A percentile compares a stretch with the other conserved stretches of the same genome.
Conservation (phyloP, 1,140 invertebrate genomes). For the Lanistes nyassanus region DNA sequence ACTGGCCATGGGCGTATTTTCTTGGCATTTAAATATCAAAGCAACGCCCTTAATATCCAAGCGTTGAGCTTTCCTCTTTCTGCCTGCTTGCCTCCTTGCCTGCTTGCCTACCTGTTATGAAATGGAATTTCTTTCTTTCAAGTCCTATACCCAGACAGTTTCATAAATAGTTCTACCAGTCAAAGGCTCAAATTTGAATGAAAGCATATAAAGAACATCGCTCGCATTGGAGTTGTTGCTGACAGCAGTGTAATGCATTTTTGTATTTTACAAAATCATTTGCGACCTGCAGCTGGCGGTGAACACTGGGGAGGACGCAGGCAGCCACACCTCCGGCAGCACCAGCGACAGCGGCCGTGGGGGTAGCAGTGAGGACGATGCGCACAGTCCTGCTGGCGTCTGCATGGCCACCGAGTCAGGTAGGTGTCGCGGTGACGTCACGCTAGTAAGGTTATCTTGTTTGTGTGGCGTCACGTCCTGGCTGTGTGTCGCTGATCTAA, state of each 20-base stretch:
- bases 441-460: no score
- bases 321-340: slow-evolving; percentile 50
- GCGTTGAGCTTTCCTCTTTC: neutral
- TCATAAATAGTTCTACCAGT: no score
- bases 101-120: neutral
- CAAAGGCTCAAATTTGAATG: no score
- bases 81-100: neutral
- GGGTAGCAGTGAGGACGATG: slow-evolving; percentile 53
- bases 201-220: no score
- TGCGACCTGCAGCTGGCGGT: slow-evolving; percentile 21
- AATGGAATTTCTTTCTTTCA: no score
- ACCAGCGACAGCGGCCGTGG: slow-evolving; percentile 57
- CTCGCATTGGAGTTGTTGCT: no score
- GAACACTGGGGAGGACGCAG: slow-evolving; percentile 40
- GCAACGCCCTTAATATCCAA: no score
- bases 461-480: neutral
- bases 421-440: neutral
- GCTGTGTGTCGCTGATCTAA: neutral
- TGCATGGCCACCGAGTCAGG: slow-evolving; percentile 13
- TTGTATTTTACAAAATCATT: neutral
- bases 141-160: no score
- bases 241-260: neutral
- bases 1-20: no score
- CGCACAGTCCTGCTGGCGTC: slow-evolving; percentile 46
- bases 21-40: no score